Conservation (phyloP, 2,113 vertebrate species). For the Harpagus bidentatus region DNA sequence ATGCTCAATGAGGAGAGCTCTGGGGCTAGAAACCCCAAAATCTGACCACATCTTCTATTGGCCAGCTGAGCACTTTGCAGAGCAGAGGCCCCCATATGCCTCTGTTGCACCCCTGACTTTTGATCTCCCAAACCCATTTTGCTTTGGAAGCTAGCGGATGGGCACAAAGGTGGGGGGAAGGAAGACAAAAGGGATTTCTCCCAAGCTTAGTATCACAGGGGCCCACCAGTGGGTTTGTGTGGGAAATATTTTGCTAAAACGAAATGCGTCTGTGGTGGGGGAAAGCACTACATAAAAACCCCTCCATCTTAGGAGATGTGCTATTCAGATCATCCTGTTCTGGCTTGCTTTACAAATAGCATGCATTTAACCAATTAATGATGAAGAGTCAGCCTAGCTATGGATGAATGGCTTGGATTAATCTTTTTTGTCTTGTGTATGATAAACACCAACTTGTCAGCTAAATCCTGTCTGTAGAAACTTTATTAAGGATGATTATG, state of each 20-base stretch:
- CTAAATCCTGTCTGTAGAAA: constrained; percentile 41
- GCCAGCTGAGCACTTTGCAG: not conserved
- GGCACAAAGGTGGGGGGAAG: not conserved
- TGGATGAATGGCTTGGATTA: constrained; percentile 36
- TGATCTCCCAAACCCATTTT: not conserved
- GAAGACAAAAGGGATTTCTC: not conserved
- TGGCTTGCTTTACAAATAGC: not conserved
- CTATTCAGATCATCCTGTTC: not conserved
- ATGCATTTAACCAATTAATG: not conserved
- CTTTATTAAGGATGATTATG: constrained; percentile 40
- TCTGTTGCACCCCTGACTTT: not conserved
- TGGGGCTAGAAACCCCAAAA: not conserved
- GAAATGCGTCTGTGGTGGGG: not conserved
- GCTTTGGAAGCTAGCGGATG: not conserved
- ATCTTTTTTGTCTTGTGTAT: constrained; percentile 32
- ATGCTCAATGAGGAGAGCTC: not conserved
- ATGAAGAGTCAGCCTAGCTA: constrained; percentile 17
- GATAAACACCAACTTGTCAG: constrained; percentile 46
- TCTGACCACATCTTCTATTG: not conserved
- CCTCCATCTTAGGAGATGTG: not conserved
- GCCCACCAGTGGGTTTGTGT: not conserved
- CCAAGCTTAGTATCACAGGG: not conserved
- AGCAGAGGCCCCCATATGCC: not conserved
- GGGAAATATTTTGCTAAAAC: not conserved
- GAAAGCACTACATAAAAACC: not conserved